Evolutionary conservation across 2,113 vertebrate species (phyloP), one percentile per base, ranked within the genome.

Genomic region (Nycticebus coucang): DNA sequence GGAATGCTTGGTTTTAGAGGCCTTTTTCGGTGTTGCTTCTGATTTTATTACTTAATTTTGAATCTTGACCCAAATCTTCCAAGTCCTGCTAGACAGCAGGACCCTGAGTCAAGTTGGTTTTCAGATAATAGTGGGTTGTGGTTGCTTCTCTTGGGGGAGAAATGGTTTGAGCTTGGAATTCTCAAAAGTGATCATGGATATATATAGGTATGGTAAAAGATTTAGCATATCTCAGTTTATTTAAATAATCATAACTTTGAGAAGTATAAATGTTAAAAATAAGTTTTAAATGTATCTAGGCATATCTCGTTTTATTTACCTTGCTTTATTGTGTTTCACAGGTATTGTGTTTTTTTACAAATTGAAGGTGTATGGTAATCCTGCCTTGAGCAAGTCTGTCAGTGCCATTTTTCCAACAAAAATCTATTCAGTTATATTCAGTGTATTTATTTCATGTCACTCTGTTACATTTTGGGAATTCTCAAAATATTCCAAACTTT

Each of bases 31-130:
- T 0, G 35, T 82, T 19, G 7, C 50, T 95, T 68, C 30, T 37
- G 22, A 53, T 92, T 92, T 94, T 13, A 19, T 86, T 92, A 82
- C 2, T 60, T 85, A n/a, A 30, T 87, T 85, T 89, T 92, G 19
- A 24, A 37, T 78, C 10, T 66, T 87, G 80, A 69, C 50, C 50
- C 45, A 19, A 93, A n/a, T 79, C 62, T 13, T 90, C 2, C 55
- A 50, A 74, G 28, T 84, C 12, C 12, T 78, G 4, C 14, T 74
- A 17, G 28, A 68, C 28, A 80, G 28, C 60, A 84, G 72, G 90
- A 64, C 37, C 21, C 28, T 30, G 33, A 60, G 10, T 55, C 53
- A 75, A 77, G 30, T 50, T 91, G 12, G 80, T 91, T 75, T 85
- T 19, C 66, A 57, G 50, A 53, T 66, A 93, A 28, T 55, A 37